Conservation (phyloP, 92 coral and sea anemone species). For the Pocillopora grandis region DNA sequence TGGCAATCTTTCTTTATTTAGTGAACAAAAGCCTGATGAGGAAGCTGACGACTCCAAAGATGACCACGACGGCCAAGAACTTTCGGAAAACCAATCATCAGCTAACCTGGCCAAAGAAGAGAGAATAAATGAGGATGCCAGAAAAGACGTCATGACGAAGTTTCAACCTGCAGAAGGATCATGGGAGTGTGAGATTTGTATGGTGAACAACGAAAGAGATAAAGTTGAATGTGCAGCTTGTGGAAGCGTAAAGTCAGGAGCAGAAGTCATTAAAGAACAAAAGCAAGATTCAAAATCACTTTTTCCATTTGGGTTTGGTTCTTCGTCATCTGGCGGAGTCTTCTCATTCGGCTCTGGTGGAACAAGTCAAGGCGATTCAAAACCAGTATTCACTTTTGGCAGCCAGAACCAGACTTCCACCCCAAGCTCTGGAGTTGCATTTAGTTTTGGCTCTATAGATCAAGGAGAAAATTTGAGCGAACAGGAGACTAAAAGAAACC, state of each 20-base stretch:
- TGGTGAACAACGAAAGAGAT: conserved; percentile 42
- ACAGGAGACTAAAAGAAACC: no score
- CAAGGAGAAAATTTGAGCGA: no score
- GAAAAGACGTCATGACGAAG: conserved; percentile 7
- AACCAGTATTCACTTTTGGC: not conserved
- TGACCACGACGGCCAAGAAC: no score
- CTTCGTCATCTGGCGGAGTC: not conserved
- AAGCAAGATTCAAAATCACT: not conserved
- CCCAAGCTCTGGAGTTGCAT: no score
- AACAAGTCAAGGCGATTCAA: not conserved
- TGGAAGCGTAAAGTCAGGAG: conserved; percentile 36
- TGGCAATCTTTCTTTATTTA: not conserved
- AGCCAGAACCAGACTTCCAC: no score
- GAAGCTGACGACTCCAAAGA: not conserved
- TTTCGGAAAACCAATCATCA: no score
- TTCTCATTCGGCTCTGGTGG: not conserved
- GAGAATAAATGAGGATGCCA: no score
- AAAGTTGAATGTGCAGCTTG: conserved; percentile 57
- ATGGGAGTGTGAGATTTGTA: conserved; percentile 67
- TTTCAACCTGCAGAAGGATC: conserved; percentile 53
- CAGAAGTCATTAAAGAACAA: not conserved
- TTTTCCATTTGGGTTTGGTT: not conserved
- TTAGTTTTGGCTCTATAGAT: not conserved
- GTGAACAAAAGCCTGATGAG: not conserved
- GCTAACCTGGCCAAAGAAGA: no score